Percentiles rank a stretch among this genome's conserved stretches.
Conservation (phyloP, 1,140 invertebrate species). For the Nasonia vitripennis region DNA sequence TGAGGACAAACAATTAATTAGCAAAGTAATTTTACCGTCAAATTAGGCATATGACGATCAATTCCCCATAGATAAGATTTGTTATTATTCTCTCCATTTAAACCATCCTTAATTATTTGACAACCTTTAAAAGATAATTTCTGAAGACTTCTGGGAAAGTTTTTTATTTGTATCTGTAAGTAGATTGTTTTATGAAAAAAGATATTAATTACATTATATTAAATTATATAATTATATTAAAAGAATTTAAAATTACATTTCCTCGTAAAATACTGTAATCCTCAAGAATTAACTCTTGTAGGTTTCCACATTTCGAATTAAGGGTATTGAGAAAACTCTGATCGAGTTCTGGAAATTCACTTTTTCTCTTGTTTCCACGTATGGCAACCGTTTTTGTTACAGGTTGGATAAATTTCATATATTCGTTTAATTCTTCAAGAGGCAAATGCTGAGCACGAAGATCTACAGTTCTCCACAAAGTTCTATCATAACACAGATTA, state of each 20-base stretch:
- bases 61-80: slow-evolving; percentile 78
- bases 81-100: slow-evolving; percentile 72
- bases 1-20: slow-evolving; percentile 26
- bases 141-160: slow-evolving; percentile 77
- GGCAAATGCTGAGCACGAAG: slow-evolving; percentile 68
- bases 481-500: slow-evolving; percentile 72
- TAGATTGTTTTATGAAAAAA: not conserved
- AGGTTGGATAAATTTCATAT: slow-evolving; percentile 70
- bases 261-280: slow-evolving; percentile 73
- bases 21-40: slow-evolving; percentile 74
- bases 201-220: not conserved
- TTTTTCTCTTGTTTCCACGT: slow-evolving; percentile 59
- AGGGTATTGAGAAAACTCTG: slow-evolving; percentile 64
- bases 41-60: slow-evolving; percentile 74
- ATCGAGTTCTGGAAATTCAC: slow-evolving; percentile 55
- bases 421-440: slow-evolving; percentile 70
- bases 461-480: slow-evolving; percentile 75
- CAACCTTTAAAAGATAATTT: slow-evolving; percentile 77
- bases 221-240: not conserved
- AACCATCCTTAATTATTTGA: slow-evolving; percentile 53
- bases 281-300: slow-evolving; percentile 74
- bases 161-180: slow-evolving; percentile 72
- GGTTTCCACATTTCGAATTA: slow-evolving; percentile 61
- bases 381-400: slow-evolving; percentile 73
- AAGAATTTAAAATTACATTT: slow-evolving; percentile 64